Conservation (phyloP, 2,113 vertebrate species). For the Arothron firmamentum region DNA sequence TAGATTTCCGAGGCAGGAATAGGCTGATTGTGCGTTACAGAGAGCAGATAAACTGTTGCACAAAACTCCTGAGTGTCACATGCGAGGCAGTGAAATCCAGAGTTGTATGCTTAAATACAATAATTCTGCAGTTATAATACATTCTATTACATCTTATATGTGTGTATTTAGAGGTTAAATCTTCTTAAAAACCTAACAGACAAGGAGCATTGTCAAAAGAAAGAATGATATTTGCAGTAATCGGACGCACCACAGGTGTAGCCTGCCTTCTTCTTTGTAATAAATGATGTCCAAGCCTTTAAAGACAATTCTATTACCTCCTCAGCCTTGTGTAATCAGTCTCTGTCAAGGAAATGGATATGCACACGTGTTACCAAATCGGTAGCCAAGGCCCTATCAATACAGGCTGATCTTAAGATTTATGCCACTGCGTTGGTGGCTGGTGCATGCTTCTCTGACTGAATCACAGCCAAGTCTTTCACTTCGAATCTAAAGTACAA, state of each 20-base stretch:
- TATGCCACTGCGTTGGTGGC: constrained; percentile 62
- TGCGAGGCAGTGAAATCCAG: neutral
- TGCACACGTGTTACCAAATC: constrained; percentile 75
- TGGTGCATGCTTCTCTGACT: constrained; percentile 47
- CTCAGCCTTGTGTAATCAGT: constrained; percentile 72
- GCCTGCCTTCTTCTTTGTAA: constrained; percentile 68
- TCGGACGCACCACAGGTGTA: constrained; percentile 64
- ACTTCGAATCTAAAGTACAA: constrained; percentile 26
- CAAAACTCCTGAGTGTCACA: neutral
- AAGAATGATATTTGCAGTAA: constrained; percentile 66
- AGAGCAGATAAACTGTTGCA: neutral
- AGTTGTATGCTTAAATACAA: neutral
- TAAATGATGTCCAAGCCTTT: constrained; percentile 73
- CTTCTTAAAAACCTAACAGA: constrained; percentile 11
- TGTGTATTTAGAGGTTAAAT: constrained; percentile 24
- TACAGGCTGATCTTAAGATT: constrained; percentile 73
- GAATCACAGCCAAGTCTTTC: constrained; percentile 46
- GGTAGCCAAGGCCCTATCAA: constrained; percentile 73
- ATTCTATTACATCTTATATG: neutral
- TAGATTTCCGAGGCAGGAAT: constrained; percentile 21
- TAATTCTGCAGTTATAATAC: neutral
- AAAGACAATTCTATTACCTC: constrained; percentile 83
- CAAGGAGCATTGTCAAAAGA: constrained; percentile 44
- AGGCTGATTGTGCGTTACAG: neutral
- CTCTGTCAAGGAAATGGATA: constrained; percentile 78